phyloP scores from a whole-genome alignment of 2,113 vertebrate species.

The Pagrus major region DNA sequence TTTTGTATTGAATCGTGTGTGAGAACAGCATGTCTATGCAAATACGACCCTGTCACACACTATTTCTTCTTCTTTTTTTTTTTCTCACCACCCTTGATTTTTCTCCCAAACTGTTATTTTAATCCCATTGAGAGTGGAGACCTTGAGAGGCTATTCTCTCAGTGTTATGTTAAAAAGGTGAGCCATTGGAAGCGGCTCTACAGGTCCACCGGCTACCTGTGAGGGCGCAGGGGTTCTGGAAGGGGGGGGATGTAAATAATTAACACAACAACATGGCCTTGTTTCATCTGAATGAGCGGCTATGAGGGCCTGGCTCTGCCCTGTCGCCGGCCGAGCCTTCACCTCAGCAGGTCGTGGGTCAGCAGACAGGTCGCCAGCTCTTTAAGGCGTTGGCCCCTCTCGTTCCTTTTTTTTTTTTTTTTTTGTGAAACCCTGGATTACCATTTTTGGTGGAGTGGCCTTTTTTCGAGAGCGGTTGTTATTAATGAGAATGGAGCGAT shows the following conservation, averaged over 20 bases:
- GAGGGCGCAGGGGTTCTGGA: slow-evolving; percentile 51
- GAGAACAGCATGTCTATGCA: slow-evolving; percentile 54
- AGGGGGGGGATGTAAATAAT: slow-evolving; percentile 79
- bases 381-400: slow-evolving; percentile 82
- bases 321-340: slow-evolving; percentile 74
- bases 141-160: slow-evolving; percentile 79
- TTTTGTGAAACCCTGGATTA: slow-evolving; percentile 82
- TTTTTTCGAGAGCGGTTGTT: slow-evolving; percentile 70
- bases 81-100: slow-evolving; percentile 54
- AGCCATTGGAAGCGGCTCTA: slow-evolving; percentile 69
- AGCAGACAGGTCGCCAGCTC: slow-evolving; percentile 81
- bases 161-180: slow-evolving; percentile 78
- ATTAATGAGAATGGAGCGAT: slow-evolving; percentile 79
- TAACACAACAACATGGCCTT: slow-evolving; percentile 87
- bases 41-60: slow-evolving; percentile 60
- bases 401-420: too few relatives aligned
- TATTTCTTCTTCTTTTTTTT: too few relatives aligned
- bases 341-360: slow-evolving; percentile 82
- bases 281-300: slow-evolving; percentile 86
- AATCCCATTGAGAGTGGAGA: slow-evolving; percentile 85
- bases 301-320: slow-evolving; percentile 68
- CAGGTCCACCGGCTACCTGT: slow-evolving; percentile 78
- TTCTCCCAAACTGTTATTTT: slow-evolving; percentile 84
- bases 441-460: slow-evolving; percentile 83
- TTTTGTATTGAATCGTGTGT: slow-evolving; percentile 8